Percentiles rank a stretch among this genome's conserved stretches.
Evolutionary conservation across 2,888 invertebrate species (phyloP).

Genomic region (Trichacis sp.): DNA sequence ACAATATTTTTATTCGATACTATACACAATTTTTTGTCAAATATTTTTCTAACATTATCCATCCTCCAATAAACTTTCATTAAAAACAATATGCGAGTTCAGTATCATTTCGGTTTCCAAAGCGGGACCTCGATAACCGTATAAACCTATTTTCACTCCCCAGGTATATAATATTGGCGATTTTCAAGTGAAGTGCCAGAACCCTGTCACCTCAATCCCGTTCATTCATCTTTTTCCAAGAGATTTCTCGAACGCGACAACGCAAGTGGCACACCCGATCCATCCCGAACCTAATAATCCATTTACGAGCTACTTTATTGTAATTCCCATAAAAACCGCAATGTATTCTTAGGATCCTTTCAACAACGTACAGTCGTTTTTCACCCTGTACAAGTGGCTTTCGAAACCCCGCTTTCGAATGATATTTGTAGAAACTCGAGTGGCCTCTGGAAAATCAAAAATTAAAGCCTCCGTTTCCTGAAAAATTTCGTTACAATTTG

Average conservation of each 20-base stretch:
- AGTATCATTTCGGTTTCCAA: no score
- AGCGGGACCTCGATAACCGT: slow-evolving; percentile 21
- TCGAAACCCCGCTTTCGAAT: background rate
- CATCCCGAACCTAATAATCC: slow-evolving; percentile 60
- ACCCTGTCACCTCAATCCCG: slow-evolving; percentile 18
- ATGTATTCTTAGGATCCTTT: slow-evolving; percentile 59
- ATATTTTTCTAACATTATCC: no score
- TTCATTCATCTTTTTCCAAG: slow-evolving; percentile 14
- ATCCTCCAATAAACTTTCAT: no score
- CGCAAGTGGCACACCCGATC: slow-evolving; percentile 19
- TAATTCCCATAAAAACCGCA: slow-evolving; percentile 31
- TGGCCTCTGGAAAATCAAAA: background rate
- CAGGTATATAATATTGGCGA: slow-evolving; percentile 44
- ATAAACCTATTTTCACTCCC: slow-evolving; percentile 10
- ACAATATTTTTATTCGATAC: no score
- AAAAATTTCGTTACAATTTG: no score
- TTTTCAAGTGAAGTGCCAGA: slow-evolving; percentile 39
- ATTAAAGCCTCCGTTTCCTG: background rate
- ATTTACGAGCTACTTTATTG: slow-evolving; percentile 54
- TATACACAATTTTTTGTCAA: no score
- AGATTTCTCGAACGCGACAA: slow-evolving; percentile 19
- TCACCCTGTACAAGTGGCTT: background rate
- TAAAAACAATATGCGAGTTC: no score
- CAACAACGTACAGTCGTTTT: no score
- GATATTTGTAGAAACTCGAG: slow-evolving; percentile 1